Evolutionary conservation across 2,888 invertebrate species (phyloP).

Genomic region (Lapara coniferarum): DNA sequence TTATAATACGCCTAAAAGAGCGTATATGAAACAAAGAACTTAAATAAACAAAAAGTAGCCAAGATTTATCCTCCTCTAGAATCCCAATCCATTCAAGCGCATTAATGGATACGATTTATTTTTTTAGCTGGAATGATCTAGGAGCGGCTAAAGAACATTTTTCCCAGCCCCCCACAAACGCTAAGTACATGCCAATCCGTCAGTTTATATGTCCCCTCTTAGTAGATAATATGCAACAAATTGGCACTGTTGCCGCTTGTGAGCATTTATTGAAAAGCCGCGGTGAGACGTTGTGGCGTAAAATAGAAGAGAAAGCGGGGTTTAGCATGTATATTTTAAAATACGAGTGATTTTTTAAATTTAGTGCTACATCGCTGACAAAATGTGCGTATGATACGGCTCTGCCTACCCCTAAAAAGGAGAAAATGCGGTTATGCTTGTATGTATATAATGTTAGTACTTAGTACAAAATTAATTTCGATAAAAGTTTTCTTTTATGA

Average conservation of each 20-base stretch:
- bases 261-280: constrained; percentile 69
- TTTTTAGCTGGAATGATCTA: constrained; percentile 40
- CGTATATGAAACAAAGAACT: background rate
- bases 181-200: constrained; percentile 67
- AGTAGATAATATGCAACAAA: constrained; percentile 73
- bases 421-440: background rate
- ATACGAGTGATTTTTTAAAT: too few species aligned
- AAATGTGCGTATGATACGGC: too few species aligned
- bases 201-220: constrained; percentile 57
- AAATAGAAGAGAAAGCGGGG: constrained; percentile 33
- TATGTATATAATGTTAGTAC: background rate
- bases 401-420: too few species aligned
- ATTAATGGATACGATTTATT: constrained; percentile 28
- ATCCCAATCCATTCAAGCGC: constrained; percentile 16
- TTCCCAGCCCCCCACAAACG: constrained; percentile 51
- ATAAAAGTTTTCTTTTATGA: too few species aligned
- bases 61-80: constrained; percentile 12
- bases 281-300: constrained; percentile 46
- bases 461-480: too few species aligned
- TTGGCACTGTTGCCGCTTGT: constrained; percentile 71
- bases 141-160: constrained; percentile 44
- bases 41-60: background rate
- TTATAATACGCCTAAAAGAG: background rate
- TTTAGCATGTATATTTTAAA: too few species aligned
- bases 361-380: too few species aligned